Percentiles rank a stretch among this genome's conserved stretches.
Evolutionary conservation across 1,140 invertebrate species (phyloP).

Genomic region (Drosophila chauvacae): DNA sequence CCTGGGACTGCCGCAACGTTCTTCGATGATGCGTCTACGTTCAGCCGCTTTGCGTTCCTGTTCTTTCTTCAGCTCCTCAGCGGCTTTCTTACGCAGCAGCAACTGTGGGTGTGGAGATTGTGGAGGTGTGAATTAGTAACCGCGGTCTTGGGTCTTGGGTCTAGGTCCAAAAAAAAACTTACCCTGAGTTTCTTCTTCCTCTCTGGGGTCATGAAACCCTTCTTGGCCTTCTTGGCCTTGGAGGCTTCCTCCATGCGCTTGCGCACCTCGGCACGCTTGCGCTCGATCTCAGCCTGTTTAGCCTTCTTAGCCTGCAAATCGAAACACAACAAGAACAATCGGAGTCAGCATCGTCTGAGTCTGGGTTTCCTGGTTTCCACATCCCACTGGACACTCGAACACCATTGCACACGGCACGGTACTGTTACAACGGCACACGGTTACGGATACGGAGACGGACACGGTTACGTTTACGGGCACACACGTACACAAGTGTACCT

Average conservation of each 20-base stretch:
- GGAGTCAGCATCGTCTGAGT: conserved; percentile 5
- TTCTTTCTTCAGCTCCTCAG: conserved; percentile 99
- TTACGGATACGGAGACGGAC: conserved; percentile 4
- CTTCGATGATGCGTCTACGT: conserved; percentile 98
- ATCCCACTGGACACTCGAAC: conserved; percentile 10
- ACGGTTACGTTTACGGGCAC: conserved; percentile 47
- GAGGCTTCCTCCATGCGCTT: conserved; percentile 98
- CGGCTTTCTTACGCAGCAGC: conserved; percentile 99
- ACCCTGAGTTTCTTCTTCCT: conserved; percentile 99
- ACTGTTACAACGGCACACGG: conserved; percentile 22
- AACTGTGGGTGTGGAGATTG: conserved; percentile 86
- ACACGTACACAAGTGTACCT: conserved; percentile 83
- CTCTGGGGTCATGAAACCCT: conserved; percentile 99
- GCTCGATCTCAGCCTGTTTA: conserved; percentile 96
- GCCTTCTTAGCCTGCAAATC: conserved; percentile 93
- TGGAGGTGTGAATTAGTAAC: background rate
- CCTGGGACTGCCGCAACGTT: conserved; percentile 96
- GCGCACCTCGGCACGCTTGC: conserved; percentile 97
- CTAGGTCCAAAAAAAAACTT: conserved; percentile 82
- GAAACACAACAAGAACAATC: conserved; percentile 12
- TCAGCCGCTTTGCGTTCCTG: conserved; percentile 99
- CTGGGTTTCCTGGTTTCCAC: background rate
- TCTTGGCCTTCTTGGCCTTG: conserved; percentile 97
- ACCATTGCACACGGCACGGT: conserved; percentile 9
- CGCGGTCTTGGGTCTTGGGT: background rate